A percentile compares a stretch with the other conserved stretches of the same genome.
Evolutionary conservation across 2,888 invertebrate genomes (phyloP).

Genomic region (Conchocele bisecta): DNA sequence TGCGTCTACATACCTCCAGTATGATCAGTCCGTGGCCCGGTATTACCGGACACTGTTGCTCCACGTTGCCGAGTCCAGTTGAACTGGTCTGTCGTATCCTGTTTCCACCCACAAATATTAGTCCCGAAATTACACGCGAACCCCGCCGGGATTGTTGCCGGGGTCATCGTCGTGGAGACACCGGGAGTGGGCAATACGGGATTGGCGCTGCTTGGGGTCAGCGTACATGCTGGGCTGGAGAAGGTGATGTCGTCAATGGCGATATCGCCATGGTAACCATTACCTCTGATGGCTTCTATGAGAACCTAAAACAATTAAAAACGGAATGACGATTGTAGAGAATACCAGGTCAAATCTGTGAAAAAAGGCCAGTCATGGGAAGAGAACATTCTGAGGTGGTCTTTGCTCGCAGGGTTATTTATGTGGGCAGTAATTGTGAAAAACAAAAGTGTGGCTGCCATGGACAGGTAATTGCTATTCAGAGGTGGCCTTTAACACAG

Average conservation of each 20-base stretch:
- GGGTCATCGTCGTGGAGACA: slow-evolving; percentile 32
- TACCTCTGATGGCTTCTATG: slow-evolving; percentile 68
- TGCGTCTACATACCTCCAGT: slow-evolving; percentile 41
- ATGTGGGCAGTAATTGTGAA: too few relatives aligned
- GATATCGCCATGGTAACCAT: slow-evolving; percentile 68
- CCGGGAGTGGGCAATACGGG: slow-evolving; percentile 43
- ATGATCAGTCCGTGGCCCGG: slow-evolving; percentile 71
- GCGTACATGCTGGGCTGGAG: slow-evolving; percentile 45
- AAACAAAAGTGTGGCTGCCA: too few relatives aligned
- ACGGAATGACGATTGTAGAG: background rate
- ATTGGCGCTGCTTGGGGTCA: slow-evolving; percentile 55
- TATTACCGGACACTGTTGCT: slow-evolving; percentile 53
- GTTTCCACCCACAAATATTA: slow-evolving; percentile 71
- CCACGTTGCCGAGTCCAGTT: slow-evolving; percentile 73
- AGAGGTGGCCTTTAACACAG: too few relatives aligned
- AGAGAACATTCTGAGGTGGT: background rate
- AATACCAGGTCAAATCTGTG: background rate
- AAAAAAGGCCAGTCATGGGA: too few relatives aligned
- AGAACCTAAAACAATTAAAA: slow-evolving; percentile 49
- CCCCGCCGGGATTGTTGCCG: slow-evolving; percentile 56
- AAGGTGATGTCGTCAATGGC: slow-evolving; percentile 73
- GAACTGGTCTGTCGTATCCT: slow-evolving; percentile 71
- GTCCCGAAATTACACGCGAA: slow-evolving; percentile 76
- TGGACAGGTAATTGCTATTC: too few relatives aligned
- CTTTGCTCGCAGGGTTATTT: background rate